These are phyloP conservation scores for Siniperca chuatsi DNA, from an alignment of 2,113 vertebrate species.

Conservation along the genomic window DNA sequence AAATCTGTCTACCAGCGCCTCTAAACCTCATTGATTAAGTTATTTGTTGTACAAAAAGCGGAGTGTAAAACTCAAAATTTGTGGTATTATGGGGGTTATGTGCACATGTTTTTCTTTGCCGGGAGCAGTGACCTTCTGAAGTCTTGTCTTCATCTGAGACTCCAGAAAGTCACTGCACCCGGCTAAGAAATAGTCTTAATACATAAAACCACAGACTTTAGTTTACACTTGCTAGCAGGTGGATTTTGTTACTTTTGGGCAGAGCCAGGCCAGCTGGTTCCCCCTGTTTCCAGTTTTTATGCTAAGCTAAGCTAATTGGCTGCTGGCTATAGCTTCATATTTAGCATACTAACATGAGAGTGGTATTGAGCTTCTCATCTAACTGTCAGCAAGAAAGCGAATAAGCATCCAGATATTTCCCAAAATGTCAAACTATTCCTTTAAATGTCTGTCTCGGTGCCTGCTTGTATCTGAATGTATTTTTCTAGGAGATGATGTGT, in stretches of 20 bases:
- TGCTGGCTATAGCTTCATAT: background rate
- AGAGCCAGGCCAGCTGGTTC: background rate
- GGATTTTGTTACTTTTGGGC: background rate
- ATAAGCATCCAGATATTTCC: too few relatives aligned
- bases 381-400: too few relatives aligned
- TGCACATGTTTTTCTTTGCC: background rate
- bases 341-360: background rate
- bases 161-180: too few relatives aligned
- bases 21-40: background rate
- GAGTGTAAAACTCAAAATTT: background rate
- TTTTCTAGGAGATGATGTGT: background rate
- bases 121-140: background rate
- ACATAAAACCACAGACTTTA: background rate
- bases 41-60: background rate
- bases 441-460: too few relatives aligned
- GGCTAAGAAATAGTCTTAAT: background rate
- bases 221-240: background rate
- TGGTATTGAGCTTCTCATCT: too few relatives aligned
- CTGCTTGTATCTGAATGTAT: too few relatives aligned
- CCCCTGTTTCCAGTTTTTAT: background rate
- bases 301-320: background rate
- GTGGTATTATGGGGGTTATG: background rate
- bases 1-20: background rate
- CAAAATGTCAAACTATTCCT: too few relatives aligned
- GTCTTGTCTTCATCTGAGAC: background rate